Conservation (phyloP, 2,888 invertebrate species). For the Autographa pulchrina region DNA sequence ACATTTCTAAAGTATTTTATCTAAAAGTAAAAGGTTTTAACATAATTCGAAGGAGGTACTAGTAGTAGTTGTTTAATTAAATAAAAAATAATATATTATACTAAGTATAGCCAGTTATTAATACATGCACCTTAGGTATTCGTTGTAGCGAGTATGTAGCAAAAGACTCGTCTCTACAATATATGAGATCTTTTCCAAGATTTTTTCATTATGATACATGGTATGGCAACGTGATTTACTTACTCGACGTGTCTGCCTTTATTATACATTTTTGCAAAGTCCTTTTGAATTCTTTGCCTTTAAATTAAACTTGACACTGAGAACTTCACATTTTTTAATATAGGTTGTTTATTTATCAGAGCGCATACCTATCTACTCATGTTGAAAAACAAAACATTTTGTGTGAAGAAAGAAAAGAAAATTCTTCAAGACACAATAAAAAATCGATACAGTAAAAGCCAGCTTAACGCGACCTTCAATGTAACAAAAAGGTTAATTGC, state of each 20-base stretch:
- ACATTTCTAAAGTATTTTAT: too few species aligned
- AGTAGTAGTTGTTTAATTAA: too few species aligned
- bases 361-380: too few species aligned
- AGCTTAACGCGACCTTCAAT: constrained; percentile 5
- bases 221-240: constrained; percentile 16
- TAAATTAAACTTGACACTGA: neutral
- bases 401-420: too few species aligned
- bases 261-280: neutral
- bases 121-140: constrained; percentile 23
- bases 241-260: neutral
- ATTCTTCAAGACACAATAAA: neutral
- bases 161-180: constrained; percentile 23
- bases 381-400: too few species aligned
- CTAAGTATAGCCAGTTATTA: neutral
- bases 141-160: constrained; percentile 18
- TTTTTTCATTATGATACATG: constrained; percentile 24
- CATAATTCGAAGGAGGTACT: too few species aligned
- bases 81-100: too few species aligned
- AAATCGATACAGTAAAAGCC: neutral
- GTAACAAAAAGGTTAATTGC: constrained; percentile 24
- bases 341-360: too few species aligned
- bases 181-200: constrained; percentile 40
- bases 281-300: neutral
- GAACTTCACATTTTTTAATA: neutral
- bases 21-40: too few species aligned